These are phyloP conservation scores for Thripadectes ignobilis DNA, from an alignment of 2,797 vertebrate genomes.

Conservation along the genomic window DNA sequence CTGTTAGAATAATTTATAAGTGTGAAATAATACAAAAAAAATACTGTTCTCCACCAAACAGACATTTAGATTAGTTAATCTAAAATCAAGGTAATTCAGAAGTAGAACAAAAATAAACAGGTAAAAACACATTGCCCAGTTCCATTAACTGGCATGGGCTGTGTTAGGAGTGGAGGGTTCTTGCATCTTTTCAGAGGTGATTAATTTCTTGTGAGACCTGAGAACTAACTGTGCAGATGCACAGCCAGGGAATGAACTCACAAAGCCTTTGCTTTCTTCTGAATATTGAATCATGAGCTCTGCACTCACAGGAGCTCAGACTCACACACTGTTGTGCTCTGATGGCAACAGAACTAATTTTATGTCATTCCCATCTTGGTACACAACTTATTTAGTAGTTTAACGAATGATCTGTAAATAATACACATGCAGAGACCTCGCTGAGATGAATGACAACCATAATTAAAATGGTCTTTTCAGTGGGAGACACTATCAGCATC, in stretches of 20 bases:
- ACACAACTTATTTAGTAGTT: slow-evolving; percentile 30
- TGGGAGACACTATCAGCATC: slow-evolving; percentile 42
- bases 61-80: slow-evolving; percentile 25
- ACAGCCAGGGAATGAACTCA: background rate
- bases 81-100: background rate
- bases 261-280: background rate
- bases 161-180: background rate
- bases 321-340: background rate
- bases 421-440: background rate
- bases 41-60: background rate
- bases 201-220: background rate
- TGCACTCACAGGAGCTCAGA: slow-evolving; percentile 7
- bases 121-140: background rate
- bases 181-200: background rate
- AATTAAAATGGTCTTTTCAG: slow-evolving; percentile 69
- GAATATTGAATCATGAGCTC: background rate
- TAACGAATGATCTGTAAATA: slow-evolving; percentile 35
- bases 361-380: slow-evolving; percentile 4
- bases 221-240: background rate
- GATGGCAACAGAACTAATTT: background rate
- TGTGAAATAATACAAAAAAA: background rate
- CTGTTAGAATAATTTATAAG: background rate
- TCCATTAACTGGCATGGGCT: background rate
- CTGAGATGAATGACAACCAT: slow-evolving; percentile 55
- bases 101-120: background rate